Conservation (phyloP, 2,113 vertebrate genomes). For the Syngnathus scovelli region DNA sequence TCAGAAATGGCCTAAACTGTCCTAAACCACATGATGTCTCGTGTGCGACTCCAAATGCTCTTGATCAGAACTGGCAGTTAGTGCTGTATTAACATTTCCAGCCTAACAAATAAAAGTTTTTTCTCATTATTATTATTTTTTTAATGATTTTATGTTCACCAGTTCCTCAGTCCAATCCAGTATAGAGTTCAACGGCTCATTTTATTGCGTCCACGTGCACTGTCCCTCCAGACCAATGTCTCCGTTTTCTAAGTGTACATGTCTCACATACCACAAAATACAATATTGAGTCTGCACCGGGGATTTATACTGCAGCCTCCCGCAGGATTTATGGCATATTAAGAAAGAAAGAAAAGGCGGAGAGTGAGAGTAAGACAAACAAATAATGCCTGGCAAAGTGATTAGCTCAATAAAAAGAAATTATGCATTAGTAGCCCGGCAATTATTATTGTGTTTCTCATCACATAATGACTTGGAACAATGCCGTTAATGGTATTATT, state of each 20-base stretch:
- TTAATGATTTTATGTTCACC: neutral
- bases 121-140: slow-evolving; percentile 31
- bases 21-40: slow-evolving; percentile 33
- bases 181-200: slow-evolving; percentile 50
- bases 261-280: slow-evolving; percentile 59
- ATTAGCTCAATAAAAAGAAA: slow-evolving; percentile 71
- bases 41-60: slow-evolving; percentile 19
- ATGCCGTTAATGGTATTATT: slow-evolving; percentile 77
- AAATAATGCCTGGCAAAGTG: slow-evolving; percentile 65
- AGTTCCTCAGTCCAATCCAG: slow-evolving; percentile 31
- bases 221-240: slow-evolving; percentile 63
- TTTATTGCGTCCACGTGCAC: slow-evolving; percentile 66
- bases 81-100: neutral
- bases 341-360: slow-evolving; percentile 21
- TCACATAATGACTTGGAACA: slow-evolving; percentile 75
- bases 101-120: no score
- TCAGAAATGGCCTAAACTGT: slow-evolving; percentile 43
- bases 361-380: slow-evolving; percentile 32
- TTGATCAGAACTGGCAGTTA: slow-evolving; percentile 6
- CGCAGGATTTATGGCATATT: slow-evolving; percentile 58
- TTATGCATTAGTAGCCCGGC: slow-evolving; percentile 65
- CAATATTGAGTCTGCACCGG: slow-evolving; percentile 66
- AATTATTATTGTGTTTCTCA: slow-evolving; percentile 75
- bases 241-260: slow-evolving; percentile 51
- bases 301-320: slow-evolving; percentile 59